phyloP scores from a whole-genome alignment of 2,113 vertebrate species.

The Lipotes vexillifer region DNA sequence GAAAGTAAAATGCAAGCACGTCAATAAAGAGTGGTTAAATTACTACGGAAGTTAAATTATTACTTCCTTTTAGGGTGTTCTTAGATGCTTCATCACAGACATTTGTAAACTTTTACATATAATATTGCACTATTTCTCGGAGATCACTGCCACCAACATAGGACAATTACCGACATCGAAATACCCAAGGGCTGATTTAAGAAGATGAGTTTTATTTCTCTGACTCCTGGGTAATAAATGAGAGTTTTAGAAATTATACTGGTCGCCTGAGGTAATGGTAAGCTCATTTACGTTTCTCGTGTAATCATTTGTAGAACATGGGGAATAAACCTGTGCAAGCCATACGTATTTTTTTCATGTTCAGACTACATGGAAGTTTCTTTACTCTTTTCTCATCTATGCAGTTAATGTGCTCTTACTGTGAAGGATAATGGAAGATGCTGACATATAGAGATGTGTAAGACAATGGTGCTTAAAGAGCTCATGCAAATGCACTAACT shows the following conservation, averaged over 20 bases:
- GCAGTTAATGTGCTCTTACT: neutral
- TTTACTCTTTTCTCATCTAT: neutral
- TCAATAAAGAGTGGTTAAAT: neutral
- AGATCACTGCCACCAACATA: neutral
- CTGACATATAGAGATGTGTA: neutral
- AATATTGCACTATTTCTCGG: neutral
- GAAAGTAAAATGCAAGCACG: neutral
- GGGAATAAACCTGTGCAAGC: neutral
- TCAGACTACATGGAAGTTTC: neutral
- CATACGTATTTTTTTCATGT: neutral
- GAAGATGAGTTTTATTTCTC: constrained; percentile 30
- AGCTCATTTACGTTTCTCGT: neutral
- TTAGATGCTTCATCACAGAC: constrained; percentile 6
- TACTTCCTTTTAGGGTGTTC: neutral
- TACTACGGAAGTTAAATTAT: neutral
- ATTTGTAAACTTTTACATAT: constrained; percentile 30
- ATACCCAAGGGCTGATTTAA: neutral
- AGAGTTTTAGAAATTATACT: constrained; percentile 15
- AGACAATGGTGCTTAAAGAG: neutral
- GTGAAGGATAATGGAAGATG: neutral
- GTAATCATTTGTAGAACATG: neutral
- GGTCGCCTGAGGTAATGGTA: neutral
- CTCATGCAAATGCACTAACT: neutral
- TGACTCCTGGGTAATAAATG: neutral
- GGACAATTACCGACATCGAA: neutral